Evolutionary conservation across 2,888 invertebrate species (phyloP).

Genomic region (Elysia crispata): DNA sequence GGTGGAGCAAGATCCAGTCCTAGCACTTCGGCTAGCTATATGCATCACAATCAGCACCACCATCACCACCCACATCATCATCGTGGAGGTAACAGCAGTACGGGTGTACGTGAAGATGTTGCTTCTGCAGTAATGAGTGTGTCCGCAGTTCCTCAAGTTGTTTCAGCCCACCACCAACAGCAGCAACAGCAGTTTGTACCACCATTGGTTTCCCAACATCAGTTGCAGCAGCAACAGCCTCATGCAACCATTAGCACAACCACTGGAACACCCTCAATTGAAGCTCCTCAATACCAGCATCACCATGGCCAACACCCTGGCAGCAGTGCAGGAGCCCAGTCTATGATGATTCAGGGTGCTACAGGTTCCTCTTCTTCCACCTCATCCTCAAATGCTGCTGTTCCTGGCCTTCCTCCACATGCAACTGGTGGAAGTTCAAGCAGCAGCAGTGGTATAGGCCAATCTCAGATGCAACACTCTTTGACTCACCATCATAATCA

Average conservation of each 20-base stretch:
- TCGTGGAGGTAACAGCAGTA: slow-evolving; percentile 10
- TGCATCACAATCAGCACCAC: too few species aligned
- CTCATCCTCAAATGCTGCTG: too few species aligned
- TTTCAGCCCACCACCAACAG: background rate
- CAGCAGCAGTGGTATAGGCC: background rate
- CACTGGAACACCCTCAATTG: background rate
- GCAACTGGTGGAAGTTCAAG: background rate
- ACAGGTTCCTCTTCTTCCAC: background rate
- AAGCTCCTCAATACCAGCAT: slow-evolving; percentile 25
- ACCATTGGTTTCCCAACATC: slow-evolving; percentile 32
- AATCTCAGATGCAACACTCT: background rate
- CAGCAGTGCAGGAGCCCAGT: background rate
- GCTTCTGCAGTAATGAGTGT: background rate
- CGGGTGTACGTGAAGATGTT: slow-evolving; percentile 13
- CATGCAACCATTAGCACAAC: slow-evolving; percentile 15
- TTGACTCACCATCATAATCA: background rate
- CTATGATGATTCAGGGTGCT: slow-evolving; percentile 26
- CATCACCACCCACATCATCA: too few species aligned
- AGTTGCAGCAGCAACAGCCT: slow-evolving; percentile 39
- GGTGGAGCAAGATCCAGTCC: slow-evolving; percentile 32
- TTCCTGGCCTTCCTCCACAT: too few species aligned
- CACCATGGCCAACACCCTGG: slow-evolving; percentile 16
- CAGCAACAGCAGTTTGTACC: slow-evolving; percentile 38
- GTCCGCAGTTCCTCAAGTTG: slow-evolving; percentile 11
- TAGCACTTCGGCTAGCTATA: slow-evolving; percentile 20